Evolutionary conservation across 92 coral and sea anemone species (phyloP), one percentile per base, ranked within the genome.

Genomic region (Epizoanthus illoricatus): DNA sequence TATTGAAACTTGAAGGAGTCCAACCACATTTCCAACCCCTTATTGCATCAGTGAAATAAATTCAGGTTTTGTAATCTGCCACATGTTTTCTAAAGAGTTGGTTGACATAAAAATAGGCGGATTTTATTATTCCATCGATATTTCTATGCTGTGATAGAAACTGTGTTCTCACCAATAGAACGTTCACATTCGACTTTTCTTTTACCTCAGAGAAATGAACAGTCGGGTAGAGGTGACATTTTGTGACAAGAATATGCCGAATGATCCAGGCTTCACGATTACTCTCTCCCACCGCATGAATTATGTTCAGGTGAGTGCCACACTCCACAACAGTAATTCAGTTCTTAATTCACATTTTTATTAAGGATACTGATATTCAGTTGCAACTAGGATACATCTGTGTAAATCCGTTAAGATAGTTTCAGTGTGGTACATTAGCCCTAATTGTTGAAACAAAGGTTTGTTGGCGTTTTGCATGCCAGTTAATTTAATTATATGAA

Each of bases 221-320:
- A 85, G 86, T 85, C 93, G 95, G 84, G 95, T 96, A 23, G 99
- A 96, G 76, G 96, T 96, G n/a, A 74, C 90, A 36, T 91, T 96
- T 81, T 96, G 98, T 84, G 98, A 96, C 80, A 96, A 96, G 85
- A 96, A 96, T 81, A 64, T 87, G 62, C 90, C 86, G 18, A 88
- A 80, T 40, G 99, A 96, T 79, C 90, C 97, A 61, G 99, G 99
- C 8, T 96, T 96, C 85, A 88, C 92, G 59, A 90, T 96, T 5
- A 87, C 85, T 61, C 89, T 96, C 40, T 94, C 98, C 17, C 88
- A 83, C 69, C 83, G 98, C 52, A 96, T 96, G 99, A 94, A 89
- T 81, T 96, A 96, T 79, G 90, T 85, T 84, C 95, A 95, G 98
- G 98, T 95, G 83, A 5, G 80, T 55, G 41, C 1, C 56, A 43